Conservation (phyloP, 2,113 vertebrate species). For the Neodon shergylaensis region DNA sequence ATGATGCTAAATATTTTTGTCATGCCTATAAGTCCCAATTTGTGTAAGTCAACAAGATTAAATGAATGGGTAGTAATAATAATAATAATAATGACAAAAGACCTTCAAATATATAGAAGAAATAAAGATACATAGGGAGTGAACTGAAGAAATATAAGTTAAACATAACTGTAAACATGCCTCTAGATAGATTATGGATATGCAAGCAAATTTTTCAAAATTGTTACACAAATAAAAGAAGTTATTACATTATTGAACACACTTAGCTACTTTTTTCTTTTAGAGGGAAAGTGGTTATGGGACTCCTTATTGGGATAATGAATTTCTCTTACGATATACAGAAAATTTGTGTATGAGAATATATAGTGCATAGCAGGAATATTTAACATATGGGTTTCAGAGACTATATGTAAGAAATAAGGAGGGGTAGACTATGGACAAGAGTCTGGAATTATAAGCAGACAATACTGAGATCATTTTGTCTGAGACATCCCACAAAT, state of each 20-base stretch:
- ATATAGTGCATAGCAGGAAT: not conserved
- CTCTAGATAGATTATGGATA: conserved; percentile 52
- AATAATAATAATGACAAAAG: conserved; percentile 42
- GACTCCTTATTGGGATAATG: conserved; percentile 20
- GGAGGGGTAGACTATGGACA: conserved; percentile 9
- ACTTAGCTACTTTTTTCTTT: conserved; percentile 52
- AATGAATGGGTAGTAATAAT: conserved; percentile 57
- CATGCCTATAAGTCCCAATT: conserved; percentile 44
- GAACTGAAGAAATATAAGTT: conserved; percentile 38
- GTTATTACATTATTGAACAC: not conserved
- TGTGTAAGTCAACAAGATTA: conserved; percentile 56
- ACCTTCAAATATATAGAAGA: conserved; percentile 36
- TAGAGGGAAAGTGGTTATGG: not conserved
- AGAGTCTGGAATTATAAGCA: conserved; percentile 24
- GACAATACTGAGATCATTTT: conserved; percentile 44
- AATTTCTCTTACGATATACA: not conserved
- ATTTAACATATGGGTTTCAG: conserved; percentile 16
- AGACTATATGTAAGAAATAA: conserved; percentile 39
- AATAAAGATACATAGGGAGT: conserved; percentile 36
- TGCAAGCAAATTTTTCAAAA: conserved; percentile 54
- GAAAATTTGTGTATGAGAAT: conserved; percentile 3
- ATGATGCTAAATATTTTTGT: conserved; percentile 44
- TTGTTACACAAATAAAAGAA: conserved; percentile 41
- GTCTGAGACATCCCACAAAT: conserved; percentile 10
- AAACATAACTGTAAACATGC: not conserved